Base-by-base conservation (phyloP, 2,797 vertebrate species). In the Melanotaenia maccullochi region DNA sequence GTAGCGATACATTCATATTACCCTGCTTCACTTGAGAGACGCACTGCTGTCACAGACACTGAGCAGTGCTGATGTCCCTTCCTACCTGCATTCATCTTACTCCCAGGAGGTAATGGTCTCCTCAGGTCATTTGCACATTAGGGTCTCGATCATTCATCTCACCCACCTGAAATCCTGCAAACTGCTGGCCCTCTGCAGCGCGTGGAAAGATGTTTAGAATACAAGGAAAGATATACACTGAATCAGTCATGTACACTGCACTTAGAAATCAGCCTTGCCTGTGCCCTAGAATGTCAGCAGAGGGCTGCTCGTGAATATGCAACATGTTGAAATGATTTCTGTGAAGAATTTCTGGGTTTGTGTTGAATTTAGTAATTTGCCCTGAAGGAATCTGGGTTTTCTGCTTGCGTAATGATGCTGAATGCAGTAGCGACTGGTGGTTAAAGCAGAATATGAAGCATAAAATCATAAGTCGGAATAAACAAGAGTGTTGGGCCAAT, bases 1-100 rank as follows among this genome's bases (percentile, higher is more conserved):
- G 91, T 88, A 91, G 93, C 85, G 88, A 90, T 91, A 91, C 90
- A 86, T 92, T 90, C 91, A 90, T 86, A 93, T 93, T 92, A 91
- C 70, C 79, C 78, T 67, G 85, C 86, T 84, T 86, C 85, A 88
- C 76, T 90, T 88, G 90, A 93, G 90, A 90, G 89, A 92, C 81
- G 74, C 64, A 28, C 65, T 25, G 79, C 91, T 92, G 91, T 93
- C 91, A 92, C 85, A 88, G 90, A 75, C 86, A 75, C 89, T 91
- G 91, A 92, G 91, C 92, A 89, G 84, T 87, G 90, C 89, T 91
- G 87, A 94, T 92, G 92, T 88, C 85, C 87, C 76, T 78, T 81
- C 89, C 87, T 76, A 90, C 87, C 91, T 88, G 90, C 88, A 92
- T 93, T 90, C 88, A 90, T 93, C 91, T 93, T 90, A 78, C 89